Evolutionary conservation across 2,888 invertebrate genomes (phyloP).

Genomic region (Ornithoptera priamus): DNA sequence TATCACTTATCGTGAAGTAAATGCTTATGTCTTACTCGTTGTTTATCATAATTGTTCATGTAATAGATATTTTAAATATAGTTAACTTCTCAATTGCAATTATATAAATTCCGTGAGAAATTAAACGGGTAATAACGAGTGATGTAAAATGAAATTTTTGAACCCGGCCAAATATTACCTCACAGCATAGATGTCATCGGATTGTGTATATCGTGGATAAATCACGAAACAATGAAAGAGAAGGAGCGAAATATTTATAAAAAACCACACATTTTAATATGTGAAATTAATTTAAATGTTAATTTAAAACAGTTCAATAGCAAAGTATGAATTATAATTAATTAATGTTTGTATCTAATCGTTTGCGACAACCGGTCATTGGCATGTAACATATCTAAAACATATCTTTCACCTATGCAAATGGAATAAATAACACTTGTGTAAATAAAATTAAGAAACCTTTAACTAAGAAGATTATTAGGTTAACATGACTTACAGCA

Average conservation of each 20-base stretch:
- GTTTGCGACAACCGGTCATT: conserved; percentile 16
- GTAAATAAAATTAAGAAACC: conserved; percentile 39
- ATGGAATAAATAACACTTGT: conserved; percentile 38
- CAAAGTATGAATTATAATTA: neutral
- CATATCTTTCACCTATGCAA: conserved; percentile 37
- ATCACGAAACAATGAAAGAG: too few relatives aligned
- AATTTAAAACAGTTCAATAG: neutral
- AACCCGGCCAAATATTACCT: neutral
- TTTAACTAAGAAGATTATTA: conserved; percentile 35
- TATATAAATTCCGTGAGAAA: neutral
- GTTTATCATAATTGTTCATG: too few relatives aligned
- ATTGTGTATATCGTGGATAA: too few relatives aligned
- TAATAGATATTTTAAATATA: too few relatives aligned
- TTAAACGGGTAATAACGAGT: neutral
- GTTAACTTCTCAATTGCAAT: too few relatives aligned
- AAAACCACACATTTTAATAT: neutral
- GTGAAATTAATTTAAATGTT: neutral
- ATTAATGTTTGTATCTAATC: neutral
- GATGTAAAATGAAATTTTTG: neutral
- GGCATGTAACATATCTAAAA: conserved; percentile 17
- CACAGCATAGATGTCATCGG: too few relatives aligned
- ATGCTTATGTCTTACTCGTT: neutral
- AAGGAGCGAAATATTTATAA: too few relatives aligned
- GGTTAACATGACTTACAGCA: conserved; percentile 34
- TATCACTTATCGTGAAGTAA: neutral